Base-by-base conservation (phyloP, 2,797 vertebrate species). In the Graptemys geographica region DNA sequence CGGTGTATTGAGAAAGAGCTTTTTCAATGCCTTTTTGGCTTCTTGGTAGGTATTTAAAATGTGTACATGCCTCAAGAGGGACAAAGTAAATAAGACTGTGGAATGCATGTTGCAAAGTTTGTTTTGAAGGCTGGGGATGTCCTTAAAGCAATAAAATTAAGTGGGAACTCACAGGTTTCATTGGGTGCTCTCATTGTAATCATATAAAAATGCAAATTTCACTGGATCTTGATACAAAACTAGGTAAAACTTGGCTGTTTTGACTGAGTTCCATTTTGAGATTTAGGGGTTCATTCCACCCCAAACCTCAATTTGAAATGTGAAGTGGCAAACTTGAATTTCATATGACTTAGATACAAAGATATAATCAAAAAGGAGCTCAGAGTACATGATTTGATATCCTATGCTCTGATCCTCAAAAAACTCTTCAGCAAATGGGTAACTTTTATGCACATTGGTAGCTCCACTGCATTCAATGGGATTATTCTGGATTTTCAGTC, bases 231-330 rank as follows among this genome's bases (percentile, higher is more conserved):
- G 89, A 94, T 96, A 89, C 94, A 91, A 92, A 56, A 41, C 69
- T 41, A 94, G 82, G 81, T 79, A 89, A 96, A 21, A 72, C 8
- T 72, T 72, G 96, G 88, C 95, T 90, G 92, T 91, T 84, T 95
- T 97, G 89, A 95, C 19, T 41, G 69, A 25, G 69, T 96, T 96
- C 81, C 56, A 86, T 62, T 95, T 89, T 96, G 94, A 96, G 84
- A 95, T 88, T 79, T 47, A 49, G 84, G 82, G 89, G 95, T 96
- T 94, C 95, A 96, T 72, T 72, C 69, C 37, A 91, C 95, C 65
- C 21, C 83, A 92, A 96, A 96, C 95, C 95, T 96, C 96, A 96
- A 95, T 88, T 96, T 96, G 96, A 97, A 97, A 97, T 95, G 88
- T 69, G 95, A 96, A 93, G 94, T 12, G 28, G 57, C 27, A 59